These are phyloP conservation scores for Lasiommata megera DNA, from an alignment of 2,888 invertebrate genomes.

Conservation along the genomic window DNA sequence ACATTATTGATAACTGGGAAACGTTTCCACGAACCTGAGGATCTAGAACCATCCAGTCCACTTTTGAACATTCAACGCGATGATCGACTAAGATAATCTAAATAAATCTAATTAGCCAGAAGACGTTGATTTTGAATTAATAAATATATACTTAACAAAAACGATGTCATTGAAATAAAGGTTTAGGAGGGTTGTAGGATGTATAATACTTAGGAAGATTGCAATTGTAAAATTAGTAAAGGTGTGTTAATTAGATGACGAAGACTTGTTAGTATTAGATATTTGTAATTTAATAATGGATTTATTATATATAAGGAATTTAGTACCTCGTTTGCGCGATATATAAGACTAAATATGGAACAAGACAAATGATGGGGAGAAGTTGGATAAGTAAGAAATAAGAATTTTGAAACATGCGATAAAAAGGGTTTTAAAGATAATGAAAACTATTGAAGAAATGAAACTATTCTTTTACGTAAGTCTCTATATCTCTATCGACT, in stretches of 20 bases:
- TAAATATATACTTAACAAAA: too few species aligned
- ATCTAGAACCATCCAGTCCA: too few species aligned
- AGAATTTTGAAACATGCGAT: background rate
- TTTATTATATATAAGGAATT: slow-evolving; percentile 10
- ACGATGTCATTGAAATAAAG: too few species aligned
- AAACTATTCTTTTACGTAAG: background rate
- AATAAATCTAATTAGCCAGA: too few species aligned
- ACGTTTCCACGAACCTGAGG: too few species aligned
- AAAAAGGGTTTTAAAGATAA: background rate
- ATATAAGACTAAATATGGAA: background rate
- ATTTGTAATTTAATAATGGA: slow-evolving; percentile 19
- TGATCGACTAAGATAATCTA: too few species aligned
- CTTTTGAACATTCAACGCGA: too few species aligned
- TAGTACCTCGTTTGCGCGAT: background rate
- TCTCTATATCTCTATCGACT: background rate
- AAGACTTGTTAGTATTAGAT: slow-evolving; percentile 18
- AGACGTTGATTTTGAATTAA: too few species aligned
- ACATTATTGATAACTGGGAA: too few species aligned
- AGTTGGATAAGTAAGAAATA: background rate
- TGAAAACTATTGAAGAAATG: slow-evolving; percentile 1
- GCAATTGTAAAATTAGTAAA: background rate
- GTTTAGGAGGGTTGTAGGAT: too few species aligned
- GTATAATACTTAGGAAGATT: too few species aligned
- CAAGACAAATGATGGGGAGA: background rate
- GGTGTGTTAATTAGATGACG: slow-evolving; percentile 19